A percentile compares a stretch with the other conserved stretches of the same genome.
phyloP scores from a whole-genome alignment of 2,113 vertebrate species.

The Myanophis thanlyinensis region DNA sequence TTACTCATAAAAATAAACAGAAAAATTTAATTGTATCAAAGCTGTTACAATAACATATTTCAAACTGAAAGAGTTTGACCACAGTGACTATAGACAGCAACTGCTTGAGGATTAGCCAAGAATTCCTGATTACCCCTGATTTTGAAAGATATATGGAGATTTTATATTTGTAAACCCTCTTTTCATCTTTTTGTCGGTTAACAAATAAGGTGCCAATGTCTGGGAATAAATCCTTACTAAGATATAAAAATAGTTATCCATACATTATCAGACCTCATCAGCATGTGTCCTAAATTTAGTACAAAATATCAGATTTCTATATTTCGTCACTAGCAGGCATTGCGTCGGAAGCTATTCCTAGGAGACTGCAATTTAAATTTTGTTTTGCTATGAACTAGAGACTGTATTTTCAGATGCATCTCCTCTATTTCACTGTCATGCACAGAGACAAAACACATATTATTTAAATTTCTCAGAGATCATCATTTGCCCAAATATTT shows the following conservation, averaged over 20 bases:
- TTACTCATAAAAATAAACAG: background rate
- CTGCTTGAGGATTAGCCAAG: background rate
- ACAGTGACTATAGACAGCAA: background rate
- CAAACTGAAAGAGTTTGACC: background rate
- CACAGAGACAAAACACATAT: background rate
- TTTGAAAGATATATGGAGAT: background rate
- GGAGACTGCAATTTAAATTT: background rate
- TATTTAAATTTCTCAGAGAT: background rate
- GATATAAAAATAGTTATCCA: slow-evolving; percentile 14
- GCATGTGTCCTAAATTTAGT: slow-evolving; percentile 12
- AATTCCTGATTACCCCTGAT: background rate
- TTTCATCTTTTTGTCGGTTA: background rate
- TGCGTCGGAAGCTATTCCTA: background rate
- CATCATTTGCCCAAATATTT: background rate
- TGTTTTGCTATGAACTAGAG: background rate
- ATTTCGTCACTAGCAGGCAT: background rate
- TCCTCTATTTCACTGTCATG: background rate
- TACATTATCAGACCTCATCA: background rate
- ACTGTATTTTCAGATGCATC: background rate
- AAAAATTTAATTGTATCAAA: background rate
- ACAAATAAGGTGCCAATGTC: background rate
- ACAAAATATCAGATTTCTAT: slow-evolving; percentile 5
- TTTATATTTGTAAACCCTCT: background rate
- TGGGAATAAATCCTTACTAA: background rate
- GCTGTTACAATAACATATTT: background rate